Base-by-base conservation (phyloP, 2,888 invertebrate species). In the Hecatera dysodea region DNA sequence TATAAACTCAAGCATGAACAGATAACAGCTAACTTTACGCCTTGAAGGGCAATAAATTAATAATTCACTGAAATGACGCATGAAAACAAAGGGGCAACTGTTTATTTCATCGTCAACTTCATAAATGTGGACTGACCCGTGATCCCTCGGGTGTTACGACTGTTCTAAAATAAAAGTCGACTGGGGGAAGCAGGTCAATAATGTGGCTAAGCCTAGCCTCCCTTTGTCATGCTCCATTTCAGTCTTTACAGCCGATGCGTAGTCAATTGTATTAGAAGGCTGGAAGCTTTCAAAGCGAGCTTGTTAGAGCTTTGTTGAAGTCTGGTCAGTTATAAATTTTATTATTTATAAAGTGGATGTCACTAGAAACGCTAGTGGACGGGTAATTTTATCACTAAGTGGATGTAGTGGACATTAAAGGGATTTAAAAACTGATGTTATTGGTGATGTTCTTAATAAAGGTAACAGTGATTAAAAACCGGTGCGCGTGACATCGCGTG, bases 201-300 rank as follows among this genome's bases (percentile, higher is more conserved):
- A 24, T 69, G 59, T 67, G 59, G 33, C 24, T 57, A 42, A 29
- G 42, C 75, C 61, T 73, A 36, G 56, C 22, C 57, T 63, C 79
- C 82, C 82, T 67, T 67, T 17, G 72, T 82, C 64, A 78, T 84
- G 82, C 72, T 78, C 72, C 64, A 78, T 57, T 82, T 81, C 53
- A 64, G 33, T 22, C 61, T 78, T 81, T 56, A 83, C 80, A 60
- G 81, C 48, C 63, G 59, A 57, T 83, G 75, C 71, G 75, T 70
- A 62, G 63, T 61, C 55, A 74, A 79, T 82, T 78, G 67, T 73
- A 53, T 80, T 81, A 81, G 33, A 39, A 27, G 36, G 76, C 77
- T 76, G 55, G 22, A 33, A 44, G 69, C 50, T 59, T 75, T 64
- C 29, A 50, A 24, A 61, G n/a, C n/a, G n/a, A n/a, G 39, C 60